Percentiles rank a stretch among this genome's conserved stretches.
These are phyloP conservation scores for pig (Sus scrofa) DNA, from an alignment of 2,113 vertebrate species.

Conservation along the genomic window DNA sequence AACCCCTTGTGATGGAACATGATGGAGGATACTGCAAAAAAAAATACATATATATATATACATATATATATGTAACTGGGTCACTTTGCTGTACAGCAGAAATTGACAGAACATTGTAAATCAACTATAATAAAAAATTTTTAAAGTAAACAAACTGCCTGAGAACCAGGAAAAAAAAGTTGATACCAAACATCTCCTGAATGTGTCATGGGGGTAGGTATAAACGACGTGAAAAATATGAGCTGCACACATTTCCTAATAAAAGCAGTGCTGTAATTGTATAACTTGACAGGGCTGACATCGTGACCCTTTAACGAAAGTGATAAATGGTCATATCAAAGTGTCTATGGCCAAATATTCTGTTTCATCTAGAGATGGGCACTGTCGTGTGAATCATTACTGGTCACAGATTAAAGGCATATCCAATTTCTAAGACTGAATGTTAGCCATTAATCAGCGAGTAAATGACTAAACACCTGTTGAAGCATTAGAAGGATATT, in stretches of 20 bases:
- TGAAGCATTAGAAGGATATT: background rate
- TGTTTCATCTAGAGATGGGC: background rate
- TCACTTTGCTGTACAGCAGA: too few relatives aligned
- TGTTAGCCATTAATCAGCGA: background rate
- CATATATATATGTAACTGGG: too few relatives aligned
- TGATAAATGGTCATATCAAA: background rate
- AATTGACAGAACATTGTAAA: too few relatives aligned
- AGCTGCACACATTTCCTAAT: background rate
- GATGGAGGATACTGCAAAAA: too few relatives aligned
- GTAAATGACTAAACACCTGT: background rate
- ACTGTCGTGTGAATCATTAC: background rate
- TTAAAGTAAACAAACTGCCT: too few relatives aligned
- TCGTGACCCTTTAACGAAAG: background rate
- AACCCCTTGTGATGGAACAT: too few relatives aligned
- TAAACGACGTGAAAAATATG: background rate
- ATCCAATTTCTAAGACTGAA: background rate
- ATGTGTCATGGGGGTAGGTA: background rate
- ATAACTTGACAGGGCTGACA: background rate
- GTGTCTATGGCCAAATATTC: background rate
- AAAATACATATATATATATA: too few relatives aligned
- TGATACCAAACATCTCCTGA: background rate
- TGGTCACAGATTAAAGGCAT: background rate
- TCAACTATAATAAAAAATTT: too few relatives aligned
- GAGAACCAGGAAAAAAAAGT: background rate
- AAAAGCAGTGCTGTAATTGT: background rate